Conservation (phyloP, 2,888 invertebrate species). For the Aradus depressus region DNA sequence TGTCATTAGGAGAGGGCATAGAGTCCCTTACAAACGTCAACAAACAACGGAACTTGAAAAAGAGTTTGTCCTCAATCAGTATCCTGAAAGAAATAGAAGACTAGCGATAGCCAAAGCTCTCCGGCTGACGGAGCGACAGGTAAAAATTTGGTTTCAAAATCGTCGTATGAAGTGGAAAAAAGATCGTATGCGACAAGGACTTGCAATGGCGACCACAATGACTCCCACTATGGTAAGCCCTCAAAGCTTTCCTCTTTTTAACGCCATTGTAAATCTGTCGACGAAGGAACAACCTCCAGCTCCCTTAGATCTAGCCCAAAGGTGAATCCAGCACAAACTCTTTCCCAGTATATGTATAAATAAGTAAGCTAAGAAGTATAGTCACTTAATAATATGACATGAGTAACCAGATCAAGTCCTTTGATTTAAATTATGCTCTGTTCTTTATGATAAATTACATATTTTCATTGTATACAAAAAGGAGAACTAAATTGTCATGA, state of each 20-base stretch:
- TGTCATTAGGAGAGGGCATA: conserved; percentile 27
- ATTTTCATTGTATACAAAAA: no score
- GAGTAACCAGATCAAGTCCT: no score
- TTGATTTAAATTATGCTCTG: no score
- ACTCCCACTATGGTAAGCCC: conserved; percentile 19
- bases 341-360: no score
- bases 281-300: conserved; percentile 24
- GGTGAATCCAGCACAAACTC: conserved; percentile 13
- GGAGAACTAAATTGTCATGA: no score
- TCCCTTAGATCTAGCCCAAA: conserved; percentile 25
- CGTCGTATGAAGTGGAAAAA: conserved; percentile 32
- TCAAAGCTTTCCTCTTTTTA: conserved; percentile 23
- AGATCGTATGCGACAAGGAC: conserved; percentile 26
- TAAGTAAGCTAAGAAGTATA: no score
- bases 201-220: conserved; percentile 20
- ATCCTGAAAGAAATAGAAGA: conserved; percentile 28
- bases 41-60: conserved; percentile 30
- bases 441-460: no score
- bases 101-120: conserved; percentile 28
- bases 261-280: conserved; percentile 27
- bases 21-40: conserved; percentile 29
- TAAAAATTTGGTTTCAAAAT: conserved; percentile 33
- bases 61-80: conserved; percentile 29
- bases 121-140: conserved; percentile 29
- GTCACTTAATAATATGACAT: no score